These are phyloP conservation scores for Pantala flavescens DNA, from an alignment of 1,140 invertebrate species.

Conservation along the genomic window DNA sequence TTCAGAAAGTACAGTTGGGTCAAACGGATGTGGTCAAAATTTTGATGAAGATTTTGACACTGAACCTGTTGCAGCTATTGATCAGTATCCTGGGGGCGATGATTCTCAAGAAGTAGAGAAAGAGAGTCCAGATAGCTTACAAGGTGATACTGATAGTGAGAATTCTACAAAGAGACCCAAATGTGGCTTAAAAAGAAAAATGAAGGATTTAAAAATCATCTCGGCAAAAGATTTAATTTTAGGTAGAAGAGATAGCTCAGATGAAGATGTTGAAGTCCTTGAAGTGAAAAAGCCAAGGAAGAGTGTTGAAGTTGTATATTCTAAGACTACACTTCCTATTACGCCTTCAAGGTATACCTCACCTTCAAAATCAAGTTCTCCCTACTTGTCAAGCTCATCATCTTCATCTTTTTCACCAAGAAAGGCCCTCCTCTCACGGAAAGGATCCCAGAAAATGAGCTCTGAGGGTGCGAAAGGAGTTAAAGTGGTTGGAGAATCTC, in stretches of 20 bases:
- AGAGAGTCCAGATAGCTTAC: no score
- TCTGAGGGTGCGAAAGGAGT: neutral
- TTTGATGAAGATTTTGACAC: no score
- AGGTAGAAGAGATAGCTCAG: neutral
- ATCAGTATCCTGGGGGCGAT: no score
- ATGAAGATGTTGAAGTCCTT: neutral
- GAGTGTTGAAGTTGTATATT: neutral
- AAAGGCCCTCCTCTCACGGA: neutral
- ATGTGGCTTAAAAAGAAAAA: neutral
- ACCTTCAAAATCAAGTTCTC: neutral
- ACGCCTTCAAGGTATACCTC: neutral
- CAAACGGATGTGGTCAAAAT: no score
- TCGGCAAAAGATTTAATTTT: neutral
- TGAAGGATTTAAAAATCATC: neutral
- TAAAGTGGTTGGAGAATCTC: neutral
- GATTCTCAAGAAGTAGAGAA: no score
- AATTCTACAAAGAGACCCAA: neutral
- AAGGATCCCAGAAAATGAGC: neutral
- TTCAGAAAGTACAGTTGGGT: no score
- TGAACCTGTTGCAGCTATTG: no score
- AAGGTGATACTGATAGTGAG: no score
- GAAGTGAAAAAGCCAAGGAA: neutral
- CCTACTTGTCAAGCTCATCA: neutral
- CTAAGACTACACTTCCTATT: neutral
- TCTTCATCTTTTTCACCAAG: neutral